phyloP scores from a whole-genome alignment of 2,113 vertebrate genomes.

The Azemiops feae region DNA sequence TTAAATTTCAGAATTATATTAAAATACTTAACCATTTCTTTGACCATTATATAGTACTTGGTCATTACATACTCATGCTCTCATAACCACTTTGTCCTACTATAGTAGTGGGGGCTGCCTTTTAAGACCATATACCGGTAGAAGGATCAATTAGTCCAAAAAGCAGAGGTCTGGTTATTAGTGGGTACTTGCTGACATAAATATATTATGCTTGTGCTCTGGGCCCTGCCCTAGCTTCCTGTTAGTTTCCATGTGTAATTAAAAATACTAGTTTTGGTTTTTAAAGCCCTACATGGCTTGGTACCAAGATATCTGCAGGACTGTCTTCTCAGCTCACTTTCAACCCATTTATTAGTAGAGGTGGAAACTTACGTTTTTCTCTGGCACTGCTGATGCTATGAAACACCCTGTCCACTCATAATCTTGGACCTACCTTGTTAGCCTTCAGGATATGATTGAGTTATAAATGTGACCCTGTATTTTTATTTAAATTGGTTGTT shows the following conservation, averaged over 20 bases:
- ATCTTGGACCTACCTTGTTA: neutral
- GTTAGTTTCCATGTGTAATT: too few relatives aligned
- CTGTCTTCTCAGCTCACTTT: neutral
- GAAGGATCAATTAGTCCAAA: too few relatives aligned
- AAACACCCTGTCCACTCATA: neutral
- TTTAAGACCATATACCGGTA: too few relatives aligned
- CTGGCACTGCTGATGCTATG: neutral
- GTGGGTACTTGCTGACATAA: too few relatives aligned
- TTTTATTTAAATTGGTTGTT: neutral
- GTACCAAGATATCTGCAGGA: neutral
- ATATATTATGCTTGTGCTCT: too few relatives aligned
- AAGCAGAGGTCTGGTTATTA: too few relatives aligned
- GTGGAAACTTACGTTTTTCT: neutral
- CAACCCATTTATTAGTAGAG: neutral
- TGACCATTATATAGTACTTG: neutral
- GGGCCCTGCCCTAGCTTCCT: too few relatives aligned
- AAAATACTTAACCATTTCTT: neutral
- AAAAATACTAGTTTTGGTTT: too few relatives aligned
- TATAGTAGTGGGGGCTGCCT: too few relatives aligned
- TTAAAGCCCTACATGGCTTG: too few relatives aligned
- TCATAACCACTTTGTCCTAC: too few relatives aligned
- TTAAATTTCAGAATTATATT: neutral
- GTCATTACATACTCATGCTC: too few relatives aligned
- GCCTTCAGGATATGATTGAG: neutral
- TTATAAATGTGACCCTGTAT: neutral